Percentiles rank a stretch among this genome's conserved stretches.
Evolutionary conservation across 2,888 invertebrate genomes (phyloP).

Genomic region (Yponomeuta evonymella): DNA sequence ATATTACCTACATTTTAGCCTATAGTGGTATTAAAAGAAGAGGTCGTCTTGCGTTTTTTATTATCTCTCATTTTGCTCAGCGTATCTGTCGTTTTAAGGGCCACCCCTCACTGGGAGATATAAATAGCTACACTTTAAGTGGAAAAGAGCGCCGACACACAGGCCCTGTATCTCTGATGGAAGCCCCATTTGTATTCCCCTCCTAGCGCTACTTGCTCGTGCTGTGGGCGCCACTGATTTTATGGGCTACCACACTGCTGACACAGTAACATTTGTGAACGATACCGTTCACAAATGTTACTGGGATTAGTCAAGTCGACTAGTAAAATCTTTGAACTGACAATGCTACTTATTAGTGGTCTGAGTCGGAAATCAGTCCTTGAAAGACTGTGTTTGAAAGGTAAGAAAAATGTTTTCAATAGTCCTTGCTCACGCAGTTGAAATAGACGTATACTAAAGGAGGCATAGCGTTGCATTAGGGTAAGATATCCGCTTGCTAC

Average conservation of each 20-base stretch:
- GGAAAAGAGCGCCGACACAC: slow-evolving; percentile 62
- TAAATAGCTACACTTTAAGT: slow-evolving; percentile 70
- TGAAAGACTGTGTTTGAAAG: too few relatives aligned
- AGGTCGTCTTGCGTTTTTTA: neutral
- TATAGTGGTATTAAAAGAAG: too few relatives aligned
- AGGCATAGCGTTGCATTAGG: slow-evolving; percentile 63
- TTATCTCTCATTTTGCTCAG: slow-evolving; percentile 25
- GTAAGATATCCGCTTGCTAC: slow-evolving; percentile 57
- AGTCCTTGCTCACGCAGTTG: neutral
- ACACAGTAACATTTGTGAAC: too few relatives aligned
- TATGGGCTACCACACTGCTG: too few relatives aligned
- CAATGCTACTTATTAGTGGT: too few relatives aligned
- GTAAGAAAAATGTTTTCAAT: too few relatives aligned
- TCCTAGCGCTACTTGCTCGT: neutral
- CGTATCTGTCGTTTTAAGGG: slow-evolving; percentile 50
- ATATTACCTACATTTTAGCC: too few relatives aligned
- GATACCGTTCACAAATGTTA: too few relatives aligned
- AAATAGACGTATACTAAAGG: neutral
- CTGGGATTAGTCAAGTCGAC: too few relatives aligned
- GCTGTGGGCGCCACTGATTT: too few relatives aligned
- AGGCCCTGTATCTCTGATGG: slow-evolving; percentile 53
- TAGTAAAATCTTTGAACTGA: too few relatives aligned
- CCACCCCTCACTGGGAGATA: slow-evolving; percentile 41
- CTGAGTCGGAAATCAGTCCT: too few relatives aligned
- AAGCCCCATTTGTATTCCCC: neutral